phyloP scores from a whole-genome alignment of 2,797 vertebrate species.

The Hypotaenidia philippensis region DNA sequence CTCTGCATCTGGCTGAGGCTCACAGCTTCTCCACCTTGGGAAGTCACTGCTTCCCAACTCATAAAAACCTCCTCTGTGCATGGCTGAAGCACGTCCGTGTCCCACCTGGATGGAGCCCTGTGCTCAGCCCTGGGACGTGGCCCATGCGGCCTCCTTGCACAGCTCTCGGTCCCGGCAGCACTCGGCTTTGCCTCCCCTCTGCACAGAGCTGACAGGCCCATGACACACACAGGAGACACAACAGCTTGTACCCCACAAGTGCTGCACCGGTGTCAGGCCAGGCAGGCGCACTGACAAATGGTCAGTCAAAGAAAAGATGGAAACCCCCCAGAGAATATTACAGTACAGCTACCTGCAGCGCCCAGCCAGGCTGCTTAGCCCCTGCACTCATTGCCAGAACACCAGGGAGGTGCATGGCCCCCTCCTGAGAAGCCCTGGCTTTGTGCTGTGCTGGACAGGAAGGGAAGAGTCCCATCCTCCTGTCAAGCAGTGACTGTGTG shows the following conservation, averaged over 20 bases:
- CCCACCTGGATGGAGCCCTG: too few relatives aligned
- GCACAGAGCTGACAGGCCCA: rapidly evolving
- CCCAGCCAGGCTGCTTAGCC: neutral
- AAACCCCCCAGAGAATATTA: neutral
- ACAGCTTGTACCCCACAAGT: neutral
- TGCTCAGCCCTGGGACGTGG: neutral
- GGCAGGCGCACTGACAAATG: neutral
- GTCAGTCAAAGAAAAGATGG: neutral
- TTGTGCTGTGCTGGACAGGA: rapidly evolving
- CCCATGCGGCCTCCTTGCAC: neutral
- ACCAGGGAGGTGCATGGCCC: neutral
- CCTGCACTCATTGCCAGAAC: rapidly evolving
- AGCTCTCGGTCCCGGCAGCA: rapidly evolving
- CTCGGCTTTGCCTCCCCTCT: rapidly evolving
- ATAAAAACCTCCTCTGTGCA: neutral
- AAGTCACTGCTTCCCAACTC: neutral
- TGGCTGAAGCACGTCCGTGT: neutral
- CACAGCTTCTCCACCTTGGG: neutral
- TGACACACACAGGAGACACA: rapidly evolving
- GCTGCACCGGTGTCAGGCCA: neutral
- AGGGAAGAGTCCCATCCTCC: rapidly evolving
- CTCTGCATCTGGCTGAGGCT: neutral
- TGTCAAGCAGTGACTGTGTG: rapidly evolving
- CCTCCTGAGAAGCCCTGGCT: rapidly evolving
- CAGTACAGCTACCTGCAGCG: neutral